These are phyloP conservation scores for Percina caprodes DNA, from an alignment of 2,113 vertebrate genomes.

Conservation along the genomic window DNA sequence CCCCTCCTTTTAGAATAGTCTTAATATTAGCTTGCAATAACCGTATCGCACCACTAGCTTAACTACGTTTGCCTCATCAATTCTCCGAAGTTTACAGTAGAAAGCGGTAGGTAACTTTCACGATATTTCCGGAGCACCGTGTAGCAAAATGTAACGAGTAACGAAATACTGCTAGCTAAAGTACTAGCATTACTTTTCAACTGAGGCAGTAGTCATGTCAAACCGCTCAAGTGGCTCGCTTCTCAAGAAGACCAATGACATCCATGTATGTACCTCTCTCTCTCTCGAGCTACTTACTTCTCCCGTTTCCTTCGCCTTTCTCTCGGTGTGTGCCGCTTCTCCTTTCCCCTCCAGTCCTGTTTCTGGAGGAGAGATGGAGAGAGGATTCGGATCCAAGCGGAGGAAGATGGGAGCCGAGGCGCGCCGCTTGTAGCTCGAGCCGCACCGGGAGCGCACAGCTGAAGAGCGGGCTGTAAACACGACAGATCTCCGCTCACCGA, in stretches of 20 bases:
- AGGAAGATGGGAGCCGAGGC: conserved; percentile 37
- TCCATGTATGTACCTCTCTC: background rate
- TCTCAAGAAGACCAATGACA: background rate
- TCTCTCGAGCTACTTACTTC: conserved; percentile 58
- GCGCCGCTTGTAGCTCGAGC: conserved; percentile 24
- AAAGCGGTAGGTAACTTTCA: conserved; percentile 22
- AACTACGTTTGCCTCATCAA: background rate
- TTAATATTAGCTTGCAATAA: background rate
- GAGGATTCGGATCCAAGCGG: conserved; percentile 26
- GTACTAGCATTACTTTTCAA: conserved; percentile 29
- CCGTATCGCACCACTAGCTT: background rate
- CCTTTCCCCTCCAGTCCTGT: conserved; percentile 24
- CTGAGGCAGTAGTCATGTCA: conserved; percentile 1
- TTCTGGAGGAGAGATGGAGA: conserved; percentile 38
- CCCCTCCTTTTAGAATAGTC: background rate
- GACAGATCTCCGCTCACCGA: conserved; percentile 29
- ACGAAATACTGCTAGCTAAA: conserved; percentile 12
- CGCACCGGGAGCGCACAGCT: conserved; percentile 15
- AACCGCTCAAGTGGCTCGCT: background rate
- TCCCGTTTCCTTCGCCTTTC: conserved; percentile 22
- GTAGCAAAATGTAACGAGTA: conserved; percentile 33
- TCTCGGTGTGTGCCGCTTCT: conserved; percentile 11
- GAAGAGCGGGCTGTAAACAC: conserved; percentile 27
- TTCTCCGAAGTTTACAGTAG: conserved; percentile 5
- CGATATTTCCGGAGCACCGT: background rate